Percentiles rank a stretch among this genome's conserved stretches.
phyloP scores from a whole-genome alignment of 2,888 invertebrate genomes.

The Melolontha melolontha region DNA sequence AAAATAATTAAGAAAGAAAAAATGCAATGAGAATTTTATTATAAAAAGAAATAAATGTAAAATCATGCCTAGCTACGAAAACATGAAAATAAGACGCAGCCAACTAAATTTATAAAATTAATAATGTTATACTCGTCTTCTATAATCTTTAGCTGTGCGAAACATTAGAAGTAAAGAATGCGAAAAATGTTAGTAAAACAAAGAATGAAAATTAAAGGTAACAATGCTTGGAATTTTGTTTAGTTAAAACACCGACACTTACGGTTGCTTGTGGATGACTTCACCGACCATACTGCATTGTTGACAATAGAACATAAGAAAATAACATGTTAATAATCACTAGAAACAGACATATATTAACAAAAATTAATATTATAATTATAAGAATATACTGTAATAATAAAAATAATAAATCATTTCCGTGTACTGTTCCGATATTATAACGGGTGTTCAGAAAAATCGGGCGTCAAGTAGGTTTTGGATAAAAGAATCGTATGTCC shows the following conservation, averaged over 20 bases:
- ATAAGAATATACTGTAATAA: too few relatives aligned
- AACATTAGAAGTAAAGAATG: background rate
- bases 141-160: too few relatives aligned
- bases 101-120: too few relatives aligned
- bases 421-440: too few relatives aligned
- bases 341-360: background rate
- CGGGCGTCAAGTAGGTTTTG: too few relatives aligned
- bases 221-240: background rate
- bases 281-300: slow-evolving; percentile 75
- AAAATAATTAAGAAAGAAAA: background rate
- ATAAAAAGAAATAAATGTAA: background rate
- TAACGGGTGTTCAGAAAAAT: too few relatives aligned
- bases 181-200: slow-evolving; percentile 22
- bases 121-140: too few relatives aligned
- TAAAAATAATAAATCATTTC: too few relatives aligned
- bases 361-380: too few relatives aligned
- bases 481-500: too few relatives aligned
- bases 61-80: background rate
- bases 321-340: slow-evolving; percentile 16
- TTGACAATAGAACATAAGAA: slow-evolving; percentile 55
- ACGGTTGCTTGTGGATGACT: slow-evolving; percentile 80
- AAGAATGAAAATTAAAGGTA: slow-evolving; percentile 24
- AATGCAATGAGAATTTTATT: background rate
- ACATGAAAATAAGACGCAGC: too few relatives aligned
- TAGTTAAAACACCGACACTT: slow-evolving; percentile 64